Percentiles rank a stretch among this genome's conserved stretches.
Evolutionary conservation across 2,888 invertebrate species (phyloP).

Genomic region (Polyploca ridens): DNA sequence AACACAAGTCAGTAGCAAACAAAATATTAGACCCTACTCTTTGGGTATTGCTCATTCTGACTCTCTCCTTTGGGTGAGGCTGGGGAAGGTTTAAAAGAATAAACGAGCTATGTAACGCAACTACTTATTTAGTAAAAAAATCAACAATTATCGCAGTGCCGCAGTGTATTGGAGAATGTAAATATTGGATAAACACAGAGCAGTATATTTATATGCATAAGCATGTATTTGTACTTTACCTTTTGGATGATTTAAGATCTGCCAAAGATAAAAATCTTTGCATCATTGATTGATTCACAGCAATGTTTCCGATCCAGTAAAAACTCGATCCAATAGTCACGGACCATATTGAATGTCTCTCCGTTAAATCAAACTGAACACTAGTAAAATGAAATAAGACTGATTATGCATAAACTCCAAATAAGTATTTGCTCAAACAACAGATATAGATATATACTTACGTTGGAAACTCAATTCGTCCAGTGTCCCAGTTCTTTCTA

Average conservation of each 20-base stretch:
- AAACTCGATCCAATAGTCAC: slow-evolving; percentile 89
- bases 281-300: slow-evolving; percentile 92
- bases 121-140: too few species aligned
- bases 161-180: too few species aligned
- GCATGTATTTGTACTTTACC: slow-evolving; percentile 55
- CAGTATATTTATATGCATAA: not conserved
- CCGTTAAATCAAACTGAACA: slow-evolving; percentile 87
- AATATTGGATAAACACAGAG: not conserved
- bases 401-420: too few species aligned
- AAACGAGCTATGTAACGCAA: too few species aligned
- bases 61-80: too few species aligned
- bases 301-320: slow-evolving; percentile 89
- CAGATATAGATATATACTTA: slow-evolving; percentile 50
- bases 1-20: too few species aligned
- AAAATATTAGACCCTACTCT: too few species aligned
- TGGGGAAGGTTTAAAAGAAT: too few species aligned
- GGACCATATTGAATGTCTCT: slow-evolving; percentile 90
- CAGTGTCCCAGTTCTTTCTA: slow-evolving; percentile 82
- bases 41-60: too few species aligned
- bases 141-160: too few species aligned
- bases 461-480: slow-evolving; percentile 86
- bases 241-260: slow-evolving; percentile 85
- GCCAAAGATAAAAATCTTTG: slow-evolving; percentile 90
- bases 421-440: not conserved
- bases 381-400: slow-evolving; percentile 63